phyloP scores from a whole-genome alignment of 2,888 invertebrate genomes.

The Fissipunctia ypsillon region DNA sequence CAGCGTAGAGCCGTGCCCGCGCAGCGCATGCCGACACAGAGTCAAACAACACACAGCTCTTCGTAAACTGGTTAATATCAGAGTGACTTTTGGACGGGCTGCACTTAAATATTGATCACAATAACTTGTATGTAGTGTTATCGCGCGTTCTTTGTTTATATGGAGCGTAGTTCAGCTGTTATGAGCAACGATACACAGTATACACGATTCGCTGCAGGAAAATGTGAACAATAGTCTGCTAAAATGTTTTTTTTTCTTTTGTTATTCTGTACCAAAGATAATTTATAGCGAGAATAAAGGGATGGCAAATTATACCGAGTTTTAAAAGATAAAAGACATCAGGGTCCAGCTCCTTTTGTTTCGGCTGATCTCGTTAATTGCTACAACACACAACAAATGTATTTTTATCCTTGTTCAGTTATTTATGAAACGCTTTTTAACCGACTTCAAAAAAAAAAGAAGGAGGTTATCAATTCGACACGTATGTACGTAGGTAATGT shows the following conservation, averaged over 20 bases:
- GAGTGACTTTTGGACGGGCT: conserved; percentile 41
- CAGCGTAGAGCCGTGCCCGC: conserved; percentile 9
- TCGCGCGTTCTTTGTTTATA: conserved; percentile 9
- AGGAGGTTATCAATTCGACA: too few species aligned
- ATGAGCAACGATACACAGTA: conserved; percentile 1
- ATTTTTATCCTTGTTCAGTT: conserved; percentile 3
- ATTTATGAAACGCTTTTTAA: not conserved
- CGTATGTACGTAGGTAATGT: too few species aligned
- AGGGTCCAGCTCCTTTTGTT: conserved; percentile 18
- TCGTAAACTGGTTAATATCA: conserved; percentile 32
- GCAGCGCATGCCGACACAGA: not conserved
- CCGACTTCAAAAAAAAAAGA: too few species aligned
- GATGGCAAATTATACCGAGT: conserved; percentile 35
- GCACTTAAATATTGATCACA: conserved; percentile 56
- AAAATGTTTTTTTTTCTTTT: conserved; percentile 14
- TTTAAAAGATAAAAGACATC: conserved; percentile 40
- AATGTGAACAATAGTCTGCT: conserved; percentile 8
- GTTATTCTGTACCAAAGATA: conserved; percentile 19
- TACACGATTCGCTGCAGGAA: conserved; percentile 1
- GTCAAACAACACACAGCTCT: conserved; percentile 25
- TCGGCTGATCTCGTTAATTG: conserved; percentile 26
- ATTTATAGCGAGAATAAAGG: conserved; percentile 30
- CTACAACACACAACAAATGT: conserved; percentile 3
- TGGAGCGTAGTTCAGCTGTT: conserved; percentile 10
- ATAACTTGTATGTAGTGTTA: conserved; percentile 44